Base-by-base conservation (phyloP, 2,797 vertebrate genomes). In the Botia kubotai region DNA sequence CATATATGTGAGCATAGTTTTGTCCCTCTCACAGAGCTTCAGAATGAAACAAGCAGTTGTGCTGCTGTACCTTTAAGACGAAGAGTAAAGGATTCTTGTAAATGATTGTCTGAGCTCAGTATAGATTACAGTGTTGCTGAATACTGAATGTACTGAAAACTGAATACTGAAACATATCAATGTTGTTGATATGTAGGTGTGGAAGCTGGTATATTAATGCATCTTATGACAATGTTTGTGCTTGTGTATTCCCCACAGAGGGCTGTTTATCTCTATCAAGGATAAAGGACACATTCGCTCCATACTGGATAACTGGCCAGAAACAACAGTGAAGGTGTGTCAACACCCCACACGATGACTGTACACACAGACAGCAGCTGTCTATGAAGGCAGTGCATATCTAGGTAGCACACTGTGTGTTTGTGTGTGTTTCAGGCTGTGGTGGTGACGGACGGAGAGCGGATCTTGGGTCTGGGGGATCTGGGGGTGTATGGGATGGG, bases 401-500 rank as follows among this genome's bases (percentile, higher is more conserved):
- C 4, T 26, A 19, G 21, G 11, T n/a, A 4, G 50, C 16, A 4
- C 14, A 13, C 16, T 33, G 57, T 10, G 43, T 67, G 50, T 60
- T 36, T 72, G 3, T 74, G 3, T 57, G 48, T 87, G 29, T 84
- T 2, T 67, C 63, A 99, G 98, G 98, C 97, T 21, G 97, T 99
- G 4, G 98, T 99, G 0, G 97, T 99, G 75, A 99, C 98, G 4
- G 98, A 99, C 10, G 98, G 98, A 78, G 97, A 99, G 89, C 95
- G 98, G 65, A 99, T 99, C 88, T 85, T 99, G 91, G 98, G 98
- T 60, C 94, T 99, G 58, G 98, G 98, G 12, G 98, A 99, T 89
- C 92, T 99, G 21, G 98, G 98, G 0, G 98, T 98, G 82, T 99
- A 98, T 19, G 98, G 98, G 72, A 99, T 99, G 98, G 98, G 96